Conservation (phyloP, 2,888 invertebrate species). For the Nomada flava region DNA sequence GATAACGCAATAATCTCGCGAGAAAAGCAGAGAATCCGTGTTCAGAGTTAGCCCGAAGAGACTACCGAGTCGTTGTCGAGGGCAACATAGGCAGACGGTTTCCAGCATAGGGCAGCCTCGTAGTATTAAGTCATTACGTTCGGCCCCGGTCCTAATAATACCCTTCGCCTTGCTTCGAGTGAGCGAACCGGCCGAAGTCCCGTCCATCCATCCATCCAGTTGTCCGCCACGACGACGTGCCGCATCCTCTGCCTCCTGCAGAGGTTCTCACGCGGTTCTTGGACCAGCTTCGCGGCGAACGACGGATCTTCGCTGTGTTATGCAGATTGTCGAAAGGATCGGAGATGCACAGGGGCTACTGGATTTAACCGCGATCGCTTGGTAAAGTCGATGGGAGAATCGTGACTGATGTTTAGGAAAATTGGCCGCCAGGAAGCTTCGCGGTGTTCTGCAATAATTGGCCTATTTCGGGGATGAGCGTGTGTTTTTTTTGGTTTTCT, state of each 20-base stretch:
- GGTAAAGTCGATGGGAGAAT: not conserved
- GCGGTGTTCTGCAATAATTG: too few relatives aligned
- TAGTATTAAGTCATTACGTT: constrained; percentile 81
- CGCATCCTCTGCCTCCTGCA: constrained; percentile 66
- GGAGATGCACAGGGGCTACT: not conserved
- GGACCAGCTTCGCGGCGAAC: constrained; percentile 1
- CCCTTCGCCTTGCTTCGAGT: constrained; percentile 73
- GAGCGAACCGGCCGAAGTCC: constrained; percentile 70
- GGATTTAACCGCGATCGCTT: not conserved
- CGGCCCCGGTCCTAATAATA: constrained; percentile 79
- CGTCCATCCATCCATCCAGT: constrained; percentile 72
- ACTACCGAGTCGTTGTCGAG: constrained; percentile 41
- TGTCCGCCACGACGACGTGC: constrained; percentile 69
- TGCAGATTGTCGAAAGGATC: constrained; percentile 3
- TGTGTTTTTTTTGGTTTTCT: too few relatives aligned
- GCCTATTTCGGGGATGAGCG: too few relatives aligned
- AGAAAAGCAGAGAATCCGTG: not conserved
- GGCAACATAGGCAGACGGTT: constrained; percentile 69
- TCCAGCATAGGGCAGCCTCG: constrained; percentile 74
- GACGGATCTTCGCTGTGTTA: not conserved
- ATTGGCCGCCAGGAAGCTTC: not conserved
- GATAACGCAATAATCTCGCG: constrained; percentile 46
- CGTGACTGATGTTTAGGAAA: not conserved
- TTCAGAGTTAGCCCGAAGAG: constrained; percentile 63
- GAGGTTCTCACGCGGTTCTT: constrained; percentile 69